Evolutionary conservation across 2,888 invertebrate species (phyloP), one percentile per base, ranked within the genome.

Genomic region (Tenthredo livida): DNA sequence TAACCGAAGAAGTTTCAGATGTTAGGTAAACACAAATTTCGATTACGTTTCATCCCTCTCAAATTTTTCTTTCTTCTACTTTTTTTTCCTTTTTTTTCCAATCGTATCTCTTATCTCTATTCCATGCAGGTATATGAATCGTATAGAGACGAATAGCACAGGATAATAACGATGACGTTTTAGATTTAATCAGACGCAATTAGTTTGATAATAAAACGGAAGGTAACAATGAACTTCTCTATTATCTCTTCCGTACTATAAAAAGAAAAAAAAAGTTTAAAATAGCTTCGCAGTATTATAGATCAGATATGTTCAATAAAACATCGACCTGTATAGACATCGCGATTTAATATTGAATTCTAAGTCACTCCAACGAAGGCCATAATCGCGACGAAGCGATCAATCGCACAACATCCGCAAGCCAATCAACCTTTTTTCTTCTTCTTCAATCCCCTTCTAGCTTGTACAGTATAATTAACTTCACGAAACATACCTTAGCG

Each of bases 401-500:
- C 37, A 37, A 37, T 37, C 37, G 37, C 12, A 37, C n/a, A 70
- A 70, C 70, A 70, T 70, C 70, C 70, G 70, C 70, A 70, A 70
- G 33, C 70, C 70, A 70, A 70, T 70, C 70, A 37, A 37, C 37
- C 0, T 37, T 33, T 70, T 9, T 70, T 25, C 17, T n/a, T 33
- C 4, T 33, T 33, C 4, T 4, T 33, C 4, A 17, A 37, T 37
- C 37, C n/a, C 29, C 17, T 17, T 33, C 37, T 9, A 70, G 25
- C 2, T 70, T 47, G 75, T 25, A 43, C 21, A 47, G 1, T 29
- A n/a, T 25, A 75, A 43, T 43, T 37, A 70, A 70, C 37, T 15
- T n/a, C 21, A 43, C n/a, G 29, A 40, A n/a, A 80, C 80, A 37
- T 80, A 80, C 80, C 80, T 80, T 40, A 12, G 58, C 80, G 37